A percentile compares a stretch with the other conserved stretches of the same genome.
phyloP scores from a whole-genome alignment of 2,113 vertebrate genomes.

The Phyllopteryx taeniolatus region DNA sequence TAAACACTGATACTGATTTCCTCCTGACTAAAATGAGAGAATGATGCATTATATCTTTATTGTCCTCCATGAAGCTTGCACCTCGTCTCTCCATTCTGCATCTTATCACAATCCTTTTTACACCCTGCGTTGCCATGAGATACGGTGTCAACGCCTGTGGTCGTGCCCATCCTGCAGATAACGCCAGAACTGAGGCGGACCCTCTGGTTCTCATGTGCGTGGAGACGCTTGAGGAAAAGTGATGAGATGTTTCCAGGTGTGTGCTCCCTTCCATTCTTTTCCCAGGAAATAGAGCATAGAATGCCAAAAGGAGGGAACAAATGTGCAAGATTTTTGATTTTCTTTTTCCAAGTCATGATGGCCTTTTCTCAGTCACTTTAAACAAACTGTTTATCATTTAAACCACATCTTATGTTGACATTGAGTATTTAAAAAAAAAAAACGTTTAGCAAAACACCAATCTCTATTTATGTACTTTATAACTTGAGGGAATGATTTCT shows the following conservation, averaged over 20 bases:
- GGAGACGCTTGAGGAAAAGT: conserved; percentile 31
- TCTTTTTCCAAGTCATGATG: not conserved
- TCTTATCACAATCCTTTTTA: conserved; percentile 56
- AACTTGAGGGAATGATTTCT: not conserved
- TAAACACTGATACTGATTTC: not conserved
- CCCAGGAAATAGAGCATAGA: conserved; percentile 11
- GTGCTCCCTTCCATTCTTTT: conserved; percentile 33
- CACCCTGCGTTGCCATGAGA: conserved; percentile 51
- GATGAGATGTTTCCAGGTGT: conserved; percentile 58
- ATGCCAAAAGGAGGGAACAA: conserved; percentile 1
- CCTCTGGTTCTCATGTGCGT: conserved; percentile 50
- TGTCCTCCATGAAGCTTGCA: conserved; percentile 21
- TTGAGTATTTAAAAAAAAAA: not conserved
- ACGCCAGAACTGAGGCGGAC: conserved; percentile 33
- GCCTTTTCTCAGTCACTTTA: not conserved
- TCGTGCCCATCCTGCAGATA: conserved; percentile 69
- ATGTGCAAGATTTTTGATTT: not conserved
- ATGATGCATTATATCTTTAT: too few species aligned
- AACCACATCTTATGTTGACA: too few species aligned
- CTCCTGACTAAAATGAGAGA: not conserved
- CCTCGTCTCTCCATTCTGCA: conserved; percentile 15
- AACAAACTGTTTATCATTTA: not conserved
- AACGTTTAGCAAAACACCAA: not conserved
- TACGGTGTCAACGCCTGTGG: conserved; percentile 54
- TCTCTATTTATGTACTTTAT: not conserved